Base-by-base conservation (phyloP, 2,888 invertebrate species). In the Mylabris sibirica region DNA sequence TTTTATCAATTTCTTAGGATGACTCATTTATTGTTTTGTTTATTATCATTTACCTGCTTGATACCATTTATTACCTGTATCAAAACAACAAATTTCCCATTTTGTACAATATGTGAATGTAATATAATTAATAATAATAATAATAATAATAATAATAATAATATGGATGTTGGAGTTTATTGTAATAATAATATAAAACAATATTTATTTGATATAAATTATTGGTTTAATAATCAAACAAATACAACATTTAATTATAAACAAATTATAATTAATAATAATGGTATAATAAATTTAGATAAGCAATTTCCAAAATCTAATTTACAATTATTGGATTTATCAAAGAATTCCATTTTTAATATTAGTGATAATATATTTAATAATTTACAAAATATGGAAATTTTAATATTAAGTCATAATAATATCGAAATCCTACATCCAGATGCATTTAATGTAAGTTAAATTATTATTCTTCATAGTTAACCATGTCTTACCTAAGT, bases 391-490 rank as follows among this genome's bases (percentile, higher is more conserved):
- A 85, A 88, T 60, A 86, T 95, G 81, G 85, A 85, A 0, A 87
- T 87, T 2, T 79, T 95, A 60, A 91, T 93, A 81, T 83, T 95
- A 71, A 92, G 92, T 67, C 82, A 90, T 70, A 95, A 95, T 75
- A 86, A 89, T 59, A 83, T 95, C 24, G 89, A 88, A 0, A 84
- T 83, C 0, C 81, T 95, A 2, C 84, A 84, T 69, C 92, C 92
- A 0, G 86, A 90, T 66, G 88, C 89, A 11, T 94, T 95, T 79
- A 88, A 90, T 87, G 94, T 92, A 84, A 82, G 85, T 72, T 53
- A 12, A 2, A 11, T 12, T 3, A 9, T 38, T 38, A 38, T 38
- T 9, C 0, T 12, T 30, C 8, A 30, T 30, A 30, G 30, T 30
- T 6, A 30, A 30, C 4, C 4, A 30, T 30, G n/a, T n/a, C n/a